A percentile compares a stretch with the other conserved stretches of the same genome.
Conservation (phyloP, 2,113 vertebrate species). For the Calidris pygmaea region DNA sequence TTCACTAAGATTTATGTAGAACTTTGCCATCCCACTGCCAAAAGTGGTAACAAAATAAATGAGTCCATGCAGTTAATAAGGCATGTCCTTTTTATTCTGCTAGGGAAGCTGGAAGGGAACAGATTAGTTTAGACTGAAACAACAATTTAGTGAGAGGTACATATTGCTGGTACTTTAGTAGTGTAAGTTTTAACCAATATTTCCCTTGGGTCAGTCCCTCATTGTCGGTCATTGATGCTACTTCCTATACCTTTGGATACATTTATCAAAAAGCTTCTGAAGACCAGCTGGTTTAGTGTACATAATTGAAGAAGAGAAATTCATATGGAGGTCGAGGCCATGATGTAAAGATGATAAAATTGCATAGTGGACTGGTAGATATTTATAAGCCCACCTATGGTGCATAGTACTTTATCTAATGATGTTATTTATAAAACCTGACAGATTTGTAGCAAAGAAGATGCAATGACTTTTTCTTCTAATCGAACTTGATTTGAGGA, state of each 20-base stretch:
- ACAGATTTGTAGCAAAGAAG: not conserved
- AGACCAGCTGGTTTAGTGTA: not conserved
- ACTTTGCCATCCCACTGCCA: not conserved
- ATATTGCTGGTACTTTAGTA: not conserved
- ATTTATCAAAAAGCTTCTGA: not conserved
- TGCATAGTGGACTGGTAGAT: not conserved
- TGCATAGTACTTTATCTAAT: not conserved
- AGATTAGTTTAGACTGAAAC: not conserved
- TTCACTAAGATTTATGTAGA: not conserved
- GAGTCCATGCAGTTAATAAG: not conserved
- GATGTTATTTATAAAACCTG: not conserved
- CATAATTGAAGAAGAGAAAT: not conserved
- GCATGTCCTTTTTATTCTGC: not conserved
- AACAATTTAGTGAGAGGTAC: not conserved
- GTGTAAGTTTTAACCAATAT: not conserved
- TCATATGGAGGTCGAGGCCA: not conserved
- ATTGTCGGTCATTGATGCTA: not conserved
- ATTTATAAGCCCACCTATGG: not conserved
- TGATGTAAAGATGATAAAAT: not conserved
- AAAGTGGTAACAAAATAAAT: not conserved
- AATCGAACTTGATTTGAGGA: not conserved
- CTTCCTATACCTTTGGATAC: not conserved
- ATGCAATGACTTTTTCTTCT: not conserved
- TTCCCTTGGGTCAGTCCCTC: not conserved
- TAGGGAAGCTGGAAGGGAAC: not conserved